These are phyloP conservation scores for Oceanodroma leucorhoa DNA, from an alignment of 2,797 vertebrate species.

Conservation along the genomic window DNA sequence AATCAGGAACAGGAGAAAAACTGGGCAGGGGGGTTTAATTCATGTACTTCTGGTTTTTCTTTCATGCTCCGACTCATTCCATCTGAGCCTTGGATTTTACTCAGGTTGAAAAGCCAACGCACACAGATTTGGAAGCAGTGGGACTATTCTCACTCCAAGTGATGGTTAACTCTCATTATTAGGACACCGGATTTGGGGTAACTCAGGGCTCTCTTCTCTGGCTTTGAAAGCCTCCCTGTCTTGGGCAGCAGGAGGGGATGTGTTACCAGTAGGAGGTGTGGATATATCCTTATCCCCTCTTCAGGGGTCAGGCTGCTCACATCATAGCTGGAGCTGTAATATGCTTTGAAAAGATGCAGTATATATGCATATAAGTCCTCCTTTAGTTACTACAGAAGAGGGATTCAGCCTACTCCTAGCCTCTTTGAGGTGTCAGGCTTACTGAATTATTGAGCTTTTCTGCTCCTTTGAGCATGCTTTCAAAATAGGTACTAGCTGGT, in stretches of 20 bases:
- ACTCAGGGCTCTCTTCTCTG: background rate
- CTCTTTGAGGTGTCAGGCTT: background rate
- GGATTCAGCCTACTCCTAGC: background rate
- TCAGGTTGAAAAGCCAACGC: background rate
- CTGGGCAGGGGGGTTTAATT: background rate
- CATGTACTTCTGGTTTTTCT: background rate
- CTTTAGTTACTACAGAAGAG: background rate
- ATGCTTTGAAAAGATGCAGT: background rate
- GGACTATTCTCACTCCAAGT: background rate
- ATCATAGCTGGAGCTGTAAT: background rate
- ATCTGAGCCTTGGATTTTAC: background rate
- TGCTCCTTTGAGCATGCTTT: background rate
- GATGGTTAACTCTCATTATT: background rate
- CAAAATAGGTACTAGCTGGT: conserved; percentile 4
- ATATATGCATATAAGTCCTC: background rate
- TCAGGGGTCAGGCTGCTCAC: background rate
- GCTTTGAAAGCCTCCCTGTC: background rate
- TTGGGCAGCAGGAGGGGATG: background rate
- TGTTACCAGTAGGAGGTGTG: background rate
- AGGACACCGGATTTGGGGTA: background rate
- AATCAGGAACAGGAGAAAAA: background rate
- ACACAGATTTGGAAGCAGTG: background rate
- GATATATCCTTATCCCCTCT: background rate
- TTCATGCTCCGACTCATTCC: background rate
- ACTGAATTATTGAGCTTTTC: conserved; percentile 33